Evolutionary conservation across 92 coral and sea anemone species (phyloP), one percentile per base, ranked within the genome.

Genomic region (Palythoa heliodiscus): DNA sequence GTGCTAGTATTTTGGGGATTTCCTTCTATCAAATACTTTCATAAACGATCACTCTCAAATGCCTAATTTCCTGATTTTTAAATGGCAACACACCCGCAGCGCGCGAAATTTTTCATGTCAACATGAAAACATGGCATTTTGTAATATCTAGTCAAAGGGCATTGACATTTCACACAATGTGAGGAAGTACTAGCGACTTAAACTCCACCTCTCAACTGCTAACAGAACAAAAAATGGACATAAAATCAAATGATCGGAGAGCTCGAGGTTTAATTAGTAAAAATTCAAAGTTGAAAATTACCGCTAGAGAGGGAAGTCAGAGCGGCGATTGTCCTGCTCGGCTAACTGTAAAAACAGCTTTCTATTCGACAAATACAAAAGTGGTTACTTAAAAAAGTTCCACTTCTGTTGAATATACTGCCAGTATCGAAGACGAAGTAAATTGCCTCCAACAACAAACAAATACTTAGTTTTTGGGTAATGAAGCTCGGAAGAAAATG

Each of bases 41-140:
- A 25, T 55, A 80, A 80, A 80, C 47, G 74, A 80, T 66, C 40
- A 74, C 23, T 48, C 53, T 22, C 61, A 80, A 80, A 70, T 47
- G 60, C 57, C 74, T 80, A 74, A 80, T 80, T 80, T 80, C 84
- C 84, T 80, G 54, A 13, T 66, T 80, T 76, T 66, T 66, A 80
- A 80, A 79, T 80, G 84, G 10, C 3, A 24, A 66, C 43, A 9
- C 84, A n/a, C 84, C 84, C 39, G 84, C 84, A 66, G 84, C 11
- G 73, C 16, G 84, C 74, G 40, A 47, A 69, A n/a, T 64, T 25
- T 19, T 24, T 35, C 20, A 79, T 37, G 63, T 64, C 24, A 61
- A 79, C 82, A 57, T 29, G 17, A n/a, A 57, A 23, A 40, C 83
- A 39, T 16, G 55, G 38, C 68, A 38, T 39, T 79, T 40, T 71